These are phyloP conservation scores for Andinoacara biseriatus DNA, from an alignment of 2,113 vertebrate species.

Conservation along the genomic window DNA sequence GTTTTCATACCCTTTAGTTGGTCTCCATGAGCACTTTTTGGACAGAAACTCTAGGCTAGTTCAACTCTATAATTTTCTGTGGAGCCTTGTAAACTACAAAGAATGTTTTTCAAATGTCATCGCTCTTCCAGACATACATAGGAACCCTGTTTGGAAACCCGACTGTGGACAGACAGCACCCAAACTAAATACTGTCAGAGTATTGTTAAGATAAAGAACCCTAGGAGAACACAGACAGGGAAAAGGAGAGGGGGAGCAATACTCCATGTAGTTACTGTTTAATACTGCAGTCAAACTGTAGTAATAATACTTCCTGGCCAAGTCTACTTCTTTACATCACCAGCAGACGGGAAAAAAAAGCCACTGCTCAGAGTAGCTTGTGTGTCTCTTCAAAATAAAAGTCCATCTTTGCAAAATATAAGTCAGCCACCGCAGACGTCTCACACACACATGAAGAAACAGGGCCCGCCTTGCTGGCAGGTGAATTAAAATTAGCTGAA, in stretches of 20 bases:
- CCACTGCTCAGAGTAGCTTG: not conserved
- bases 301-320: constrained; percentile 18
- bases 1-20: too few relatives aligned
- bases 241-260: not conserved
- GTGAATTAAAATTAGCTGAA: not conserved
- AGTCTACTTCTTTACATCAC: not conserved
- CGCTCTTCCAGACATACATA: not conserved
- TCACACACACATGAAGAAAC: not conserved
- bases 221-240: not conserved
- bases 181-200: constrained; percentile 1
- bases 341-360: not conserved
- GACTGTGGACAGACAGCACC: not conserved
- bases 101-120: not conserved
- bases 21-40: not conserved
- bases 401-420: constrained; percentile 15
- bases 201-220: not conserved
- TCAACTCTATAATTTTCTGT: not conserved
- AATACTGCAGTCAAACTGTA: constrained; percentile 38
- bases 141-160: constrained; percentile 18
- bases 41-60: not conserved
- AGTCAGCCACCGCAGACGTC: not conserved
- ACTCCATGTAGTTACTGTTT: constrained; percentile 7
- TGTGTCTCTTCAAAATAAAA: constrained; percentile 22
- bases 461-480: not conserved
- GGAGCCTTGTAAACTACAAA: not conserved